phyloP scores from a whole-genome alignment of 2,888 invertebrate species.

The Melanophora roralis region DNA sequence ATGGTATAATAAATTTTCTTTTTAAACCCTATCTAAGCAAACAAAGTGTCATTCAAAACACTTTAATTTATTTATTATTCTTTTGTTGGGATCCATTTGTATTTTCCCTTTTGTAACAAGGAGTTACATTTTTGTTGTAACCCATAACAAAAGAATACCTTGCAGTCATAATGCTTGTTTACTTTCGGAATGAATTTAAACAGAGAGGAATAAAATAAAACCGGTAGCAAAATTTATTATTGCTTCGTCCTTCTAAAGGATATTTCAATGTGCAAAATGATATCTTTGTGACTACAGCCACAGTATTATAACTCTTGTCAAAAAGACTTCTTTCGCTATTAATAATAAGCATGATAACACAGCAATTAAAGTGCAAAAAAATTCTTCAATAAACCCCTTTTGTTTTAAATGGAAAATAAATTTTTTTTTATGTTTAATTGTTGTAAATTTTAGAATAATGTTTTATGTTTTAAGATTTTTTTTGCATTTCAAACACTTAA shows the following conservation, averaged over 20 bases:
- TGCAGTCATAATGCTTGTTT: slow-evolving; percentile 2
- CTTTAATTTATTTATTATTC: background rate
- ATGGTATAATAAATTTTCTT: background rate
- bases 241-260: background rate
- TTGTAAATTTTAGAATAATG: no score
- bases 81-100: slow-evolving; percentile 10
- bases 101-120: background rate
- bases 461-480: no score
- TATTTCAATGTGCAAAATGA: background rate
- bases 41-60: background rate
- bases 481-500: background rate
- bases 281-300: background rate
- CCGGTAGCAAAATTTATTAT: background rate
- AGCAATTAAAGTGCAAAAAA: no score
- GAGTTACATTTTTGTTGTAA: background rate
- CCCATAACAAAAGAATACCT: slow-evolving; percentile 5
- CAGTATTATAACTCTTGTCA: background rate
- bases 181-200: background rate
- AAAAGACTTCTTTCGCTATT: background rate
- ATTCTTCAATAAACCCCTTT: background rate
- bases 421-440: no score
- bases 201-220: background rate
- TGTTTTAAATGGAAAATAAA: no score
- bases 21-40: no score
- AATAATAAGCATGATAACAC: no score